Percentiles rank a stretch among this genome's conserved stretches.
Conservation (phyloP, 2,113 vertebrate species). For the Xiphophorus maculatus region DNA sequence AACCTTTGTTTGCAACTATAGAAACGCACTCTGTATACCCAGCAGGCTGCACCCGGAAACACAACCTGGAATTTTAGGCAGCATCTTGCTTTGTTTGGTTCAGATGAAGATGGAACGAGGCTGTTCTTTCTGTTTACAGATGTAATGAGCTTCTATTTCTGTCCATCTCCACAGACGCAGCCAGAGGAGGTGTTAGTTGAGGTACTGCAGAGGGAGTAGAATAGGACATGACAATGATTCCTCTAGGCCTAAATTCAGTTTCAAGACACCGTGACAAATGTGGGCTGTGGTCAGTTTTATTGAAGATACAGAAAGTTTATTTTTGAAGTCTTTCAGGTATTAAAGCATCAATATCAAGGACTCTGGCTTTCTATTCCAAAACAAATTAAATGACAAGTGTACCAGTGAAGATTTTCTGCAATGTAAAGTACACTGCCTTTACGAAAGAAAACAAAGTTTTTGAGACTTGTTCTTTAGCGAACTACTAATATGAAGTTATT, state of each 20-base stretch:
- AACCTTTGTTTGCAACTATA: constrained; percentile 3
- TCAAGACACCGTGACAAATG: constrained; percentile 50
- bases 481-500: background rate
- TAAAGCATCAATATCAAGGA: constrained; percentile 4
- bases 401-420: background rate
- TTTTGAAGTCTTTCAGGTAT: constrained; percentile 30
- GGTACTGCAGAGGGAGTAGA: constrained; percentile 22
- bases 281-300: constrained; percentile 28
- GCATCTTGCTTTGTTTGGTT: constrained; percentile 43
- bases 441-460: background rate
- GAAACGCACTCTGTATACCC: constrained; percentile 22
- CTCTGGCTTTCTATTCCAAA: constrained; percentile 6
- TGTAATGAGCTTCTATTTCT: constrained; percentile 70
- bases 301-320: constrained; percentile 14
- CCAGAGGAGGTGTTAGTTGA: constrained; percentile 38
- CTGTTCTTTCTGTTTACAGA: constrained; percentile 67
- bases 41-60: constrained; percentile 47
- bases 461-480: background rate
- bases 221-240: constrained; percentile 49
- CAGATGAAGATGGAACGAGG: constrained; percentile 74
- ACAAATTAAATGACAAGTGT: constrained; percentile 17
- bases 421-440: background rate
- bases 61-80: constrained; percentile 60
- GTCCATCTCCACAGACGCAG: constrained; percentile 36
- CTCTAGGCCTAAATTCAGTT: constrained; percentile 30